These are phyloP conservation scores for Crotalus horridus DNA, from an alignment of 2,113 vertebrate genomes.

Conservation along the genomic window DNA sequence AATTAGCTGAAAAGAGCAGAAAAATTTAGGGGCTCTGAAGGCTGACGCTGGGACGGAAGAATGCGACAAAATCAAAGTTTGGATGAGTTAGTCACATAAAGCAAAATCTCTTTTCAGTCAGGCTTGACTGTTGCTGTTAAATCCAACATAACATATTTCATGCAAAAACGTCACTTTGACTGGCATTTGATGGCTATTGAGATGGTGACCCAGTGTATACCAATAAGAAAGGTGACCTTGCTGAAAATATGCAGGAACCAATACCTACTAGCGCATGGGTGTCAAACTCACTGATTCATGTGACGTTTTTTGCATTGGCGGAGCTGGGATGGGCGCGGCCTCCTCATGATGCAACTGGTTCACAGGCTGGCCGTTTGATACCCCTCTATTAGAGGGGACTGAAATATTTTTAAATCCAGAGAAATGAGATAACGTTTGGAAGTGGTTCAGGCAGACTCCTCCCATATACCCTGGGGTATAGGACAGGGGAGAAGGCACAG, in stretches of 20 bases:
- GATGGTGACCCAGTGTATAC: not conserved
- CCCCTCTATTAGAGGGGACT: not conserved
- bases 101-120: not conserved
- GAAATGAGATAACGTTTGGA: not conserved
- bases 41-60: not conserved
- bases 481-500: not conserved
- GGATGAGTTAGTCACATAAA: not conserved
- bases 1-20: conserved; percentile 41
- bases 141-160: not conserved
- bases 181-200: not conserved
- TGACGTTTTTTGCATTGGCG: too few relatives aligned
- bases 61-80: not conserved
- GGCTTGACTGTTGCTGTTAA: not conserved
- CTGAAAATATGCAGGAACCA: not conserved
- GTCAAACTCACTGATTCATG: too few relatives aligned
- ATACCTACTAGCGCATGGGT: not conserved
- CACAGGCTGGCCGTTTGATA: too few relatives aligned
- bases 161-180: not conserved
- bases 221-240: not conserved
- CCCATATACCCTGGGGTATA: not conserved
- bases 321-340: too few relatives aligned
- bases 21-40: not conserved
- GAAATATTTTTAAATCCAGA: not conserved
- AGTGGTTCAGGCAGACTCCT: not conserved
- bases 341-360: too few relatives aligned